Conservation (phyloP, 2,797 vertebrate genomes). For the Chelidonichthys spinosus region DNA sequence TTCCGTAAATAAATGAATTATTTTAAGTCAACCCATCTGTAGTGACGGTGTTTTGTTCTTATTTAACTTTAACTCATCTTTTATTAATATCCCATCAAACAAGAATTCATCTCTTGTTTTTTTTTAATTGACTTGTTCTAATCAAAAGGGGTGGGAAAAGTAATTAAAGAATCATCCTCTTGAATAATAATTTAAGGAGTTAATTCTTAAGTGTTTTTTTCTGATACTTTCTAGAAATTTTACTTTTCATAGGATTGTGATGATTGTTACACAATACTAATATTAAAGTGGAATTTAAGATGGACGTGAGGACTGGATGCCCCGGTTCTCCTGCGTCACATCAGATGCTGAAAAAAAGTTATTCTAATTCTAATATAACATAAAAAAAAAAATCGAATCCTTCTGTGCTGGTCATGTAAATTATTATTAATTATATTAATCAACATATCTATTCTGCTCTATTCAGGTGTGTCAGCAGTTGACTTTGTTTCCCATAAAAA, state of each 20-base stretch:
- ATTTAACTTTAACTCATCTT: not conserved
- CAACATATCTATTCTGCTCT: no score
- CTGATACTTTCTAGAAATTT: no score
- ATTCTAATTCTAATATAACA: not conserved
- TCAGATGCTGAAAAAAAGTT: rapidly evolving
- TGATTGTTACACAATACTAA: not conserved
- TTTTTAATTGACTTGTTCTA: no score
- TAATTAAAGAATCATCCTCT: not conserved
- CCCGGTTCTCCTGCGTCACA: not conserved
- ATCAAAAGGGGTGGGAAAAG: no score
- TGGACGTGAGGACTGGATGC: not conserved
- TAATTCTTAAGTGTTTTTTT: not conserved
- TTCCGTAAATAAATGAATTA: slow-evolving; percentile 75
- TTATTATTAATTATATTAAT: no score
- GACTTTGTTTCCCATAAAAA: not conserved
- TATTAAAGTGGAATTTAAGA: not conserved
- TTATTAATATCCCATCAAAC: not conserved
- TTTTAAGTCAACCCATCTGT: slow-evolving; percentile 59
- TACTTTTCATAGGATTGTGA: no score
- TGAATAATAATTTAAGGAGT: not conserved
- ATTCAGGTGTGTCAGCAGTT: no score
- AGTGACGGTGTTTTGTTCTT: not conserved
- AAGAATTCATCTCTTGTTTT: not conserved
- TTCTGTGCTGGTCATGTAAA: not conserved
- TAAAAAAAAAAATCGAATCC: not conserved